These are phyloP conservation scores for Colistium nudipinnis DNA, from an alignment of 2,113 vertebrate species.

Conservation along the genomic window DNA sequence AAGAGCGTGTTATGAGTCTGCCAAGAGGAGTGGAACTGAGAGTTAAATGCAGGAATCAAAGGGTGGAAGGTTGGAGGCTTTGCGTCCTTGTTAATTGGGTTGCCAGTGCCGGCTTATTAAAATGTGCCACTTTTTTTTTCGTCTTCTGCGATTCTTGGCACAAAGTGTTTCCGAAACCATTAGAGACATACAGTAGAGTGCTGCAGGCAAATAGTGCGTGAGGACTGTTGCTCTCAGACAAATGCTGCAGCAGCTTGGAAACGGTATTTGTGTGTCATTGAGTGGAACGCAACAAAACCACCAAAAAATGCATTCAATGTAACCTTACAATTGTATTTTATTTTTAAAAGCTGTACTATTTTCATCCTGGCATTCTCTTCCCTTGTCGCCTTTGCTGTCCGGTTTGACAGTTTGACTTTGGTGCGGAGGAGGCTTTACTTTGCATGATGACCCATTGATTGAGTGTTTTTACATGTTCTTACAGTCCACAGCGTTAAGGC, in stretches of 20 bases:
- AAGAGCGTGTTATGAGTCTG: conserved; percentile 41
- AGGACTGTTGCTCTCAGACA: conserved; percentile 22
- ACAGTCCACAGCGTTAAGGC: neutral
- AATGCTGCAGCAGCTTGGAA: conserved; percentile 34
- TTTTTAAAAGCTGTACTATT: too few relatives aligned
- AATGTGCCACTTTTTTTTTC: conserved; percentile 43
- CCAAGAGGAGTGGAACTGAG: conserved; percentile 48
- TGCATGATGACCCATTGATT: conserved; percentile 21
- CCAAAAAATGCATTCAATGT: too few relatives aligned
- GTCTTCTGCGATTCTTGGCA: conserved; percentile 40
- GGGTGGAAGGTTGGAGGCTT: conserved; percentile 62
- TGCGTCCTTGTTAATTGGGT: conserved; percentile 60
- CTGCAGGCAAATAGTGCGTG: conserved; percentile 20
- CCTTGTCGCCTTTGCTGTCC: neutral
- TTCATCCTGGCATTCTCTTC: neutral
- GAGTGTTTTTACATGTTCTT: conserved; percentile 12
- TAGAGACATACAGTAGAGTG: conserved; percentile 40
- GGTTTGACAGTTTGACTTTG: neutral
- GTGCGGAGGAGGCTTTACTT: too few relatives aligned
- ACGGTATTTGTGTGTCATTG: conserved; percentile 17
- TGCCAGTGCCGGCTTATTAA: conserved; percentile 53
- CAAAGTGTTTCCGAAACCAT: conserved; percentile 29
- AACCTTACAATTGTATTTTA: too few relatives aligned
- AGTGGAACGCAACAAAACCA: conserved; percentile 8
- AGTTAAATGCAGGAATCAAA: conserved; percentile 63